Conservation (phyloP, 2,797 vertebrate genomes). For the Hemitrygon akajei region DNA sequence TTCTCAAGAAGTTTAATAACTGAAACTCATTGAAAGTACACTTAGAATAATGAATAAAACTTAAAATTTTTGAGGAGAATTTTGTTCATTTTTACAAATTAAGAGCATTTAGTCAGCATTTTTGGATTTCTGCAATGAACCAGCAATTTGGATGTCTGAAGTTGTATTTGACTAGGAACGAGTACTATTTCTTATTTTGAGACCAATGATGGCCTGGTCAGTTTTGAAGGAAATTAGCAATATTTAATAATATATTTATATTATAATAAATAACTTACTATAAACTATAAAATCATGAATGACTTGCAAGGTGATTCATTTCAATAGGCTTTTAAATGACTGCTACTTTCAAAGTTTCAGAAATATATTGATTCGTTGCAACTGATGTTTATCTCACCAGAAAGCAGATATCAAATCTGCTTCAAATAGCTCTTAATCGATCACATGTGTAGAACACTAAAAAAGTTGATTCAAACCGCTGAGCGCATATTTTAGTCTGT, state of each 20-base stretch:
- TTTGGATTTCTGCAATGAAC: neutral
- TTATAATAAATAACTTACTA: neutral
- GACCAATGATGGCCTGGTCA: neutral
- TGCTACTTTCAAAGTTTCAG: neutral
- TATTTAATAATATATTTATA: neutral
- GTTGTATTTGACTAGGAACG: neutral
- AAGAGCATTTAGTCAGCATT: neutral
- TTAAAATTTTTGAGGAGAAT: no score
- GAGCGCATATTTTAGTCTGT: neutral
- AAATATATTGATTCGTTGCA: neutral
- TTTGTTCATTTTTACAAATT: neutral
- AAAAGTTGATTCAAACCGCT: neutral
- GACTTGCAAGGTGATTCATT: neutral
- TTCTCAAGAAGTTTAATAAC: no score
- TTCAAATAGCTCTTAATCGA: neutral
- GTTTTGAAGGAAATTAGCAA: neutral
- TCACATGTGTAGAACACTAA: neutral
- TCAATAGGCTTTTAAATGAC: neutral
- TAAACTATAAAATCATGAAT: neutral
- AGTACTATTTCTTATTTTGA: neutral
- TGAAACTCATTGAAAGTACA: no score
- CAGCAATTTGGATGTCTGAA: neutral
- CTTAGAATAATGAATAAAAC: no score
- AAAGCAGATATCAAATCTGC: neutral
- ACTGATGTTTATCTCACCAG: neutral